These are phyloP conservation scores for Venusia cambrica DNA, from an alignment of 2,888 invertebrate species.

Conservation along the genomic window DNA sequence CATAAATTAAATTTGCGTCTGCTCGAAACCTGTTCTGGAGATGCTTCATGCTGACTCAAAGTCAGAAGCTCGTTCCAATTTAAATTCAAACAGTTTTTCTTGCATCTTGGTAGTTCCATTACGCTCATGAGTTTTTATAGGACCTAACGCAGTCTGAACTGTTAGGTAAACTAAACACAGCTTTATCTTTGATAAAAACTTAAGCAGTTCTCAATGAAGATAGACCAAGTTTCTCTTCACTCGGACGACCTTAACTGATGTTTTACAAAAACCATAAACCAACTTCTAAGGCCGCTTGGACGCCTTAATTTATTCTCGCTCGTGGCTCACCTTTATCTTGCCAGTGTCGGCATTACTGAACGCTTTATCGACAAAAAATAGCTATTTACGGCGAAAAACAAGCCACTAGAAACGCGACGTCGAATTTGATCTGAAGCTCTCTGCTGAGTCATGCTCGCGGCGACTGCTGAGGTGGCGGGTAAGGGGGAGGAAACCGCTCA, in stretches of 20 bases:
- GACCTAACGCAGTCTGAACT: too few relatives aligned
- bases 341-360: constrained; percentile 54
- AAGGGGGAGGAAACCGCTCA: constrained; percentile 53
- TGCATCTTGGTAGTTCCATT: constrained; percentile 7
- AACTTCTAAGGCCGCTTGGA: constrained; percentile 27
- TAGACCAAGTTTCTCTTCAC: constrained; percentile 31
- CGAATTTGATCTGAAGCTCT: constrained; percentile 70
- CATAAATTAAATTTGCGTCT: constrained; percentile 22
- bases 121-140: constrained; percentile 8
- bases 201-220: constrained; percentile 28
- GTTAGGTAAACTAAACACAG: constrained; percentile 4
- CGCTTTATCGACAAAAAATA: constrained; percentile 61
- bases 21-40: constrained; percentile 22
- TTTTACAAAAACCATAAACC: constrained; percentile 53
- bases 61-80: constrained; percentile 27
- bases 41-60: constrained; percentile 18
- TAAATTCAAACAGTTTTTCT: constrained; percentile 18
- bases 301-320: constrained; percentile 42
- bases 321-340: constrained; percentile 53
- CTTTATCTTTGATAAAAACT: constrained; percentile 2
- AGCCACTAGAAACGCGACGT: constrained; percentile 61
- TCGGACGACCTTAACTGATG: constrained; percentile 36
- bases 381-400: constrained; percentile 63
- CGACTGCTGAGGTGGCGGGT: constrained; percentile 38
- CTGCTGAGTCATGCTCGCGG: constrained; percentile 71